Evolutionary conservation across 35 echinoderm and acorn worm genomes (phyloP), one percentile per base, ranked within the genome.

Genomic region (Holothuria glaberrima): DNA sequence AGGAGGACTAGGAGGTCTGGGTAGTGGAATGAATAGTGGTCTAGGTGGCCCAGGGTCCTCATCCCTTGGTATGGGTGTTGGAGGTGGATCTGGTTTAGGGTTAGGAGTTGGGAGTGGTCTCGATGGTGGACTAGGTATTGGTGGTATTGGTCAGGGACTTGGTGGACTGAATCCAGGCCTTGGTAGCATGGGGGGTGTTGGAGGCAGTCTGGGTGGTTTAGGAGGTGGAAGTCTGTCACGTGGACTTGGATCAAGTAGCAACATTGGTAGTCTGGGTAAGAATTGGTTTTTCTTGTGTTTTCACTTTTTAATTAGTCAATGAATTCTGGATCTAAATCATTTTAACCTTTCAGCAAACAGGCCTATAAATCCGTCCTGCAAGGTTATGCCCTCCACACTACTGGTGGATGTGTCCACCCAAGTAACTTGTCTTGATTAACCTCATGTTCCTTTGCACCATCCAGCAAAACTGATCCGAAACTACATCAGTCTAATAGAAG

Each of bases 1-100:
- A 44, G 72, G 71, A 41, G 58, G 62, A 30, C 48, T 77, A 80
- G 86, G 90, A 75, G 58, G 62, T 48, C 30, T 77, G 75, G 86
- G 90, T 85, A 67, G 90, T 13, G 81, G 66, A 24, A 12, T 70
- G 28, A 85, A 28, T 35, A 70, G 75, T 44, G 91, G 91, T 50
- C 45, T 97, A 24, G 91, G 94, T 58, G 79, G 88, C n/a, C 59
- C 74, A 78, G 38, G 74, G n/a, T 78, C 74, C 14, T 73, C 69
- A 22, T 50, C 74, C 44, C 41, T 84, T 25, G 63, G 75, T 35
- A 45, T 81, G 33, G 68, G 36, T 5, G 27, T 32, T 48, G 28
- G 65, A 69, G 38, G 65, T 74, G 38, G 28, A 68, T 29, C 50
- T 61, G 88, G 50, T 68, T 59, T 88, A 69, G 44, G 72, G 58